Percentiles rank a stretch among this genome's conserved stretches.
These are phyloP conservation scores for Turnix velox DNA, from an alignment of 2,113 vertebrate species.

Conservation along the genomic window DNA sequence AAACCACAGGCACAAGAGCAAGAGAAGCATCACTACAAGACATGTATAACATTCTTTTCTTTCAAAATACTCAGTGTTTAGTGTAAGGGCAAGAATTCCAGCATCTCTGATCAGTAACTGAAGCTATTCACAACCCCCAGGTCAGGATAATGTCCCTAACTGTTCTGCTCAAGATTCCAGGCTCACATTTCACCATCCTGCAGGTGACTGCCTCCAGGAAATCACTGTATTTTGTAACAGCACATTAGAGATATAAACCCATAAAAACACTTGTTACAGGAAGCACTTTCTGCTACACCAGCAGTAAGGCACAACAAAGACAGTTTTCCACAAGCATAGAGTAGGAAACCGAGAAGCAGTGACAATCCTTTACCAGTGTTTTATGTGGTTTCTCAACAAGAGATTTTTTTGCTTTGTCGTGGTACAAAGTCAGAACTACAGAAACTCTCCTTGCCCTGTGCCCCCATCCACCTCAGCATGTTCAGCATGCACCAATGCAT, in stretches of 20 bases:
- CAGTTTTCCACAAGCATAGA: not conserved
- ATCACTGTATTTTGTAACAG: not conserved
- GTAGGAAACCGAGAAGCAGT: not conserved
- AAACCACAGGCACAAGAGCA: not conserved
- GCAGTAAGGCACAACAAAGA: not conserved
- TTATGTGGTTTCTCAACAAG: conserved; percentile 17
- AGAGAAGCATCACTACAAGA: not conserved
- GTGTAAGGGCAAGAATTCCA: not conserved
- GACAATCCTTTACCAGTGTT: not conserved
- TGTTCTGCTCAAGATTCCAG: not conserved
- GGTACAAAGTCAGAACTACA: not conserved
- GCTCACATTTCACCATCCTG: not conserved
- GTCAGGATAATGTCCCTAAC: not conserved
- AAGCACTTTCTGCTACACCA: not conserved
- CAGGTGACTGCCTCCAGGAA: not conserved
- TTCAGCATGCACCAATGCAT: not conserved
- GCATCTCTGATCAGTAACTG: not conserved
- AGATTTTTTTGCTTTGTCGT: not conserved
- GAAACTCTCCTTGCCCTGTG: not conserved
- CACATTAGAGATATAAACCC: not conserved
- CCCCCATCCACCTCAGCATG: not conserved
- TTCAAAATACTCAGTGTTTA: not conserved
- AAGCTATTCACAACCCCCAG: not conserved
- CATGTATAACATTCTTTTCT: accelerated
- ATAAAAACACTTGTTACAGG: not conserved